phyloP scores from a whole-genome alignment of 2,113 vertebrate genomes.

The Crotophaga sulcirostris region DNA sequence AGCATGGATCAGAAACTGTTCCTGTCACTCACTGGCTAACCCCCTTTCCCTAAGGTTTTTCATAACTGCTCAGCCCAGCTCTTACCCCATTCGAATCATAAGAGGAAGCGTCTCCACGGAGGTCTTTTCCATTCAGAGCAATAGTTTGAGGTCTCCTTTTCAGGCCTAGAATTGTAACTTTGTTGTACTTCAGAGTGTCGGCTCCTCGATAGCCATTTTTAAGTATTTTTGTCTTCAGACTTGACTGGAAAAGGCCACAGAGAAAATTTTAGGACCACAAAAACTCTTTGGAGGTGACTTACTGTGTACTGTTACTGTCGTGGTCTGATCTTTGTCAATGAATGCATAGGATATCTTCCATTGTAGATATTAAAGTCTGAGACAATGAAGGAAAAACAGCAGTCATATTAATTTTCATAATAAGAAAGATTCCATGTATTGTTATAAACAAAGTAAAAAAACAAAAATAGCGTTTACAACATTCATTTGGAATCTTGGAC shows the following conservation, averaged over 20 bases:
- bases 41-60: neutral
- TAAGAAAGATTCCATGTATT: neutral
- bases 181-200: slow-evolving; percentile 26
- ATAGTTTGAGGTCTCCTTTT: slow-evolving; percentile 16
- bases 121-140: slow-evolving; percentile 39
- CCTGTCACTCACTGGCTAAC: neutral
- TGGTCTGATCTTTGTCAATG: neutral
- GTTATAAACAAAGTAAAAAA: neutral
- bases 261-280: neutral
- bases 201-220: slow-evolving; percentile 53
- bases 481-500: neutral
- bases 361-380: neutral
- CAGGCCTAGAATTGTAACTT: slow-evolving; percentile 52
- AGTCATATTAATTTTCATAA: neutral
- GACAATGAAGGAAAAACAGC: neutral
- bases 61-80: neutral
- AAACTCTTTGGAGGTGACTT: neutral
- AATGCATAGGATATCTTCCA: neutral
- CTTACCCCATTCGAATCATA: slow-evolving; percentile 34
- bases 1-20: neutral
- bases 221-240: slow-evolving; percentile 46
- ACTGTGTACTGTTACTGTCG: neutral
- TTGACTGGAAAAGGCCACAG: slow-evolving; percentile 29
- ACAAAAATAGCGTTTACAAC: neutral
- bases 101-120: neutral